Conservation (phyloP, 2,888 invertebrate genomes). For the Petrolisthes cinctipes region DNA sequence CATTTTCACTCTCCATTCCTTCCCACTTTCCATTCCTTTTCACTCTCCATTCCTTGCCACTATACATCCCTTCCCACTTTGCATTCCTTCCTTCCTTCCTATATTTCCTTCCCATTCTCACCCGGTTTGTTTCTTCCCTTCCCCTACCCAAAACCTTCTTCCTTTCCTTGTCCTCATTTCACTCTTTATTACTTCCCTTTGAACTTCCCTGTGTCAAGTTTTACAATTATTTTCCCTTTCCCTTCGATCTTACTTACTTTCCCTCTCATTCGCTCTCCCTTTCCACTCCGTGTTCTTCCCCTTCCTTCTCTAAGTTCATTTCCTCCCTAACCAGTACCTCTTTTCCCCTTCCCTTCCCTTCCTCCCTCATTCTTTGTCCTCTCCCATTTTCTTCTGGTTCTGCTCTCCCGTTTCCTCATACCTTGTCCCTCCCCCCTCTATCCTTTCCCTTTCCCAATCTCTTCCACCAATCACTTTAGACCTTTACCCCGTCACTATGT, state of each 20-base stretch:
- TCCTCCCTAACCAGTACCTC: not conserved
- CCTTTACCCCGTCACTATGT: no score
- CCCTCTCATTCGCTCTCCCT: not conserved
- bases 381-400: not conserved
- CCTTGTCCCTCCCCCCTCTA: not conserved
- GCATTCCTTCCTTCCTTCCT: not conserved
- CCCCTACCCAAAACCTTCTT: not conserved
- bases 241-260: not conserved
- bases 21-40: no score
- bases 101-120: conserved; percentile 8
- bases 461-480: not conserved
- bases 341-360: not conserved
- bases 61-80: not conserved
- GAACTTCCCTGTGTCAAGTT: not conserved
- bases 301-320: not conserved
- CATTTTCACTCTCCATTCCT: not conserved
- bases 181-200: conserved; percentile 6
- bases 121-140: not conserved
- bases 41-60: not conserved
- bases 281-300: not conserved
- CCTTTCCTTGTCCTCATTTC: conserved; percentile 15
- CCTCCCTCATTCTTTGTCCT: not conserved
- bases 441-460: not conserved
- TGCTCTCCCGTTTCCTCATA: not conserved
- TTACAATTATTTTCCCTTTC: not conserved